Base-by-base conservation (phyloP, 2,888 invertebrate genomes). In the Cryptus armator region DNA sequence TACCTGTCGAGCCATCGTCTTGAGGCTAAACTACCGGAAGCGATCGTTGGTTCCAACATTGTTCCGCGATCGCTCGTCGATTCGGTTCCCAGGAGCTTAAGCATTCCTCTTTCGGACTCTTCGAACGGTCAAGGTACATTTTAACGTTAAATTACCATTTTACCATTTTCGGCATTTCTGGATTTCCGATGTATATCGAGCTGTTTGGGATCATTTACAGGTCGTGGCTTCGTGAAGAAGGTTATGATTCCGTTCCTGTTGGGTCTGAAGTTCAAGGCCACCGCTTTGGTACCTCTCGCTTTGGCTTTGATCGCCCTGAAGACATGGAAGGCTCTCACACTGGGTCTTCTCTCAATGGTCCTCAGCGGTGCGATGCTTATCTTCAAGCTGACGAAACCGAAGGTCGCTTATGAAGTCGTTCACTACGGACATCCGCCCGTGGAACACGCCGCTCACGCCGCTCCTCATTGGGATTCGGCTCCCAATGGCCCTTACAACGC, bases 301-400 rank as follows among this genome's bases (percentile, higher is more conserved):
- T 95, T 98, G 81, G 97, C 97, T 48, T 94, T 98, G 82, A 98
- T 98, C 90, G 98, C 98, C 0, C 94, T 98, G 80, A 98, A 98
- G 94, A 97, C 98, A 16, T 98, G 98, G 98, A 98, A 98, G 93
- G 98, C 98, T 59, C 94, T 98, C 89, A 98, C 98, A 9, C 95
- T 98, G 87, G 98, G 97, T 84, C 96, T 98, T 4, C 95, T 98
- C 84, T 98, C 98, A 2, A 94, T 98, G 91, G 98, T 98, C 32
- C 95, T 98, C 66, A 97, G 98, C 87, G 97, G 97, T 87, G 98
- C 98, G 82, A 95, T 98, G 95, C 95, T 98, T 74, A 97, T 98
- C 93, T 98, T 98, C 95, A 97, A 97, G 94, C 96, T 98, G 92
- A 97, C 97, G 89, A 97, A 97, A 92, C 98, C 98, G 81, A 98